Conservation (phyloP, 2,113 vertebrate species). For the Gallinago media region DNA sequence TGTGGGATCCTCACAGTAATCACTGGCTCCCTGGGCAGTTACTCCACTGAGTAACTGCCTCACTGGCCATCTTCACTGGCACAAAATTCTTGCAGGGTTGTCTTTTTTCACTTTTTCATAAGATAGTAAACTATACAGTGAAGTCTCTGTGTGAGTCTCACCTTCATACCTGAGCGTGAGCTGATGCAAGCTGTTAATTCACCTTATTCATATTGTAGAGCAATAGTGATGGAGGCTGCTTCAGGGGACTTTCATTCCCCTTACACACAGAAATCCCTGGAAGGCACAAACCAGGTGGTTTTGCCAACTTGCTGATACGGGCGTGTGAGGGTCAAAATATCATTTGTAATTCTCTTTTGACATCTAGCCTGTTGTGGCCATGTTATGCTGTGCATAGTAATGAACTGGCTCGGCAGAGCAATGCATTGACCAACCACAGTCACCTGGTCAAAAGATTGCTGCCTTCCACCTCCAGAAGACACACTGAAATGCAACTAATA, state of each 20-base stretch:
- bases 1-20: background rate
- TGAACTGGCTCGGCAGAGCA: conserved; percentile 28
- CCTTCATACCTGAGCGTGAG: accelerated
- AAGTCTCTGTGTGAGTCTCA: background rate
- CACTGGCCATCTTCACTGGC: background rate
- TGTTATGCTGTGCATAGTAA: conserved; percentile 21
- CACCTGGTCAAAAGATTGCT: background rate
- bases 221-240: background rate
- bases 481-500: background rate
- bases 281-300: background rate
- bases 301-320: background rate
- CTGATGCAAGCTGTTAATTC: background rate
- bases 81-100: background rate
- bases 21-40: background rate
- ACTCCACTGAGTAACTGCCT: background rate
- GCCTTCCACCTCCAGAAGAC: conserved; percentile 31
- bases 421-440: background rate
- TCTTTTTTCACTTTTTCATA: background rate
- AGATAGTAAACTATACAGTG: background rate
- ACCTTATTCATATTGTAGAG: accelerated
- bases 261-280: background rate
- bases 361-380: conserved; percentile 16
- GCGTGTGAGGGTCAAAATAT: background rate
- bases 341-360: background rate
- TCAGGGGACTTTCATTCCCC: background rate